A percentile compares a stretch with the other conserved stretches of the same genome.
Conservation (phyloP, 2,888 invertebrate genomes). For the Agrenia bidenticulata region DNA sequence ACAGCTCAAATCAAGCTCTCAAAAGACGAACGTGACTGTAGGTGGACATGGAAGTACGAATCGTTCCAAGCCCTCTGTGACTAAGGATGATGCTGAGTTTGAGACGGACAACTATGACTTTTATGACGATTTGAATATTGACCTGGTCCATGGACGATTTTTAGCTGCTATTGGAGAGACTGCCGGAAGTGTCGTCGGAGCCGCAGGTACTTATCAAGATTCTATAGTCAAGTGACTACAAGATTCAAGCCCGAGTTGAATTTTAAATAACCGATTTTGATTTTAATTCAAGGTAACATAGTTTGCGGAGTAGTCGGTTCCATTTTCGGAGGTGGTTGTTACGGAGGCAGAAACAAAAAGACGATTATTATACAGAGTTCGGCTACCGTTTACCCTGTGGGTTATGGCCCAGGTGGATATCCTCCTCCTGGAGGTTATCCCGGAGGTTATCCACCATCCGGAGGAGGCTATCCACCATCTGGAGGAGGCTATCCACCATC, state of each 20-base stretch:
- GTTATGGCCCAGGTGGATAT: neutral
- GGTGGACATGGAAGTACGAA: neutral
- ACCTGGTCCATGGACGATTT: slow-evolving; percentile 5
- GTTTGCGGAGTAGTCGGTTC: neutral
- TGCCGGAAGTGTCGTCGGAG: neutral
- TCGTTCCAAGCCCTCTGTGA: neutral
- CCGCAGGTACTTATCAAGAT: neutral
- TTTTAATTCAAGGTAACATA: neutral
- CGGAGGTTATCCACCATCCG: too few relatives aligned
- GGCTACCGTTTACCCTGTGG: neutral
- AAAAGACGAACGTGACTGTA: too few relatives aligned
- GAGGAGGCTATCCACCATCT: too few relatives aligned
- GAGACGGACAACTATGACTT: slow-evolving; percentile 10
- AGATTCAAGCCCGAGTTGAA: neutral
- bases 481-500: too few relatives aligned
- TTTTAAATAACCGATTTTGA: neutral
- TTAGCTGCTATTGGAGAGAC: neutral
- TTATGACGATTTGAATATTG: slow-evolving; percentile 8
- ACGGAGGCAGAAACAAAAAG: neutral
- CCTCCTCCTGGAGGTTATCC: neutral
- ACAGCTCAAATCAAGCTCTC: too few relatives aligned
- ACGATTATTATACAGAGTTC: neutral
- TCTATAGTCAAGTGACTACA: too few relatives aligned
- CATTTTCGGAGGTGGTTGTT: neutral
- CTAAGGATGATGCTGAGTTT: slow-evolving; percentile 2